phyloP scores from a whole-genome alignment of 2,888 invertebrate species.

The Agriopis marginaria region DNA sequence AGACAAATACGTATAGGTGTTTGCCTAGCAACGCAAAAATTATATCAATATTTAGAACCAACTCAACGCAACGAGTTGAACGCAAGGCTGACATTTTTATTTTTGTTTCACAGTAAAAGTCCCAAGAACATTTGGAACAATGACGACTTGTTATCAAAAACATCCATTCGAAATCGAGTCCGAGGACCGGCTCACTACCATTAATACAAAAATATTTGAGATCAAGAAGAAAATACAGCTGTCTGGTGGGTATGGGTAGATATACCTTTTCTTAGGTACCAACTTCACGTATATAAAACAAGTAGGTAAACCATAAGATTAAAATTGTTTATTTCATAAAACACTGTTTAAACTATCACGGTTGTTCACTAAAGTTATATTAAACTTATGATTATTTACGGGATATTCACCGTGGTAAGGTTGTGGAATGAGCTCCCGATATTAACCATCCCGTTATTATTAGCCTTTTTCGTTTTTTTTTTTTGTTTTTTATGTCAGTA shows the following conservation, averaged over 20 bases:
- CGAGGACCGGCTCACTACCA: conserved; percentile 85
- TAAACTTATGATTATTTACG: too few species aligned
- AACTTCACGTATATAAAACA: too few species aligned
- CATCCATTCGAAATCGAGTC: conserved; percentile 82
- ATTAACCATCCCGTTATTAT: too few species aligned
- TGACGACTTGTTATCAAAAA: conserved; percentile 78
- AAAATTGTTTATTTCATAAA: too few species aligned
- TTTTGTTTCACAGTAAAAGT: not conserved
- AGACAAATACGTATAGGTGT: not conserved
- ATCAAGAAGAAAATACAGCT: conserved; percentile 95
- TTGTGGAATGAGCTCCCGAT: too few species aligned
- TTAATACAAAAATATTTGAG: conserved; percentile 93
- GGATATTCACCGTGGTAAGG: too few species aligned
- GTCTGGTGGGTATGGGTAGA: conserved; percentile 86
- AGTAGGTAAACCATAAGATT: too few species aligned
- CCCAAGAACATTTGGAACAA: conserved; percentile 48
- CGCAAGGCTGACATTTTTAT: not conserved
- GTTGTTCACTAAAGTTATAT: too few species aligned
- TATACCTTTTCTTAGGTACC: not conserved
- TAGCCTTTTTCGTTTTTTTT: too few species aligned
- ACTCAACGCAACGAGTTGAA: too few species aligned
- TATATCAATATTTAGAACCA: conserved; percentile 17
- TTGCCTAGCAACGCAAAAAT: conserved; percentile 25
- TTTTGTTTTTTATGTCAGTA: too few species aligned
- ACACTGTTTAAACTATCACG: too few species aligned